These are phyloP conservation scores for Paraplagusia blochii DNA, from an alignment of 2,113 vertebrate genomes.

Conservation along the genomic window DNA sequence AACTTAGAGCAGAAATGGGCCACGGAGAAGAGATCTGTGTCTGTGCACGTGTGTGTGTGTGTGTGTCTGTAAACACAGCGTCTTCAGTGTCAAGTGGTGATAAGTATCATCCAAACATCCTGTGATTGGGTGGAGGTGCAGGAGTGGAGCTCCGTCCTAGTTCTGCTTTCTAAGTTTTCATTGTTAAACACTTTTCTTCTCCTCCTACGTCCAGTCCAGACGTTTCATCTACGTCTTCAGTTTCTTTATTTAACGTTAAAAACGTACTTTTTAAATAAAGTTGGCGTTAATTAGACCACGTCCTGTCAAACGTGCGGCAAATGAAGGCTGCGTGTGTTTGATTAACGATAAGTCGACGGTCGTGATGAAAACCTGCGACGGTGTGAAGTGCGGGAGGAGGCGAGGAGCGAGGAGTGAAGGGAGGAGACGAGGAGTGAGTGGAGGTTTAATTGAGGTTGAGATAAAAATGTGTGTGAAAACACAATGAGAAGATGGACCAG, in stretches of 20 bases:
- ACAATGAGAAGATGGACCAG: conserved; percentile 3
- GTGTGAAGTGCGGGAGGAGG: conserved; percentile 57
- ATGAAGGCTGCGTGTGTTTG: conserved; percentile 71
- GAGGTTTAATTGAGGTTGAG: conserved; percentile 56
- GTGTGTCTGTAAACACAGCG: conserved; percentile 3
- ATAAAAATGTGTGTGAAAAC: conserved; percentile 27
- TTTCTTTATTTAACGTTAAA: conserved; percentile 54
- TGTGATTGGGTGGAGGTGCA: conserved; percentile 31
- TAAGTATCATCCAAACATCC: conserved; percentile 21
- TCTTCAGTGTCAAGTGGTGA: conserved; percentile 29
- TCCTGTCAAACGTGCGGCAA: conserved; percentile 67
- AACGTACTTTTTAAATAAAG: conserved; percentile 69
- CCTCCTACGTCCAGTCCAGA: conserved; percentile 1
- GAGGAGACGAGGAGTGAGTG: neutral
- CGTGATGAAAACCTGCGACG: conserved; percentile 63
- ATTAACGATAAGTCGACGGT: conserved; percentile 69
- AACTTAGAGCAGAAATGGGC: conserved; percentile 73
- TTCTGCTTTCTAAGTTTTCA: too few species aligned
- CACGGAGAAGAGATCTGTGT: conserved; percentile 54
- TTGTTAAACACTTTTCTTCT: neutral
- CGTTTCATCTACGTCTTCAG: conserved; percentile 3
- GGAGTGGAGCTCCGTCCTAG: neutral
- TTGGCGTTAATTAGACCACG: conserved; percentile 72
- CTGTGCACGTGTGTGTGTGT: neutral
- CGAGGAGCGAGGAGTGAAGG: conserved; percentile 1